These are phyloP conservation scores for Prenolepis imparis DNA, from an alignment of 2,888 invertebrate genomes.

Conservation along the genomic window DNA sequence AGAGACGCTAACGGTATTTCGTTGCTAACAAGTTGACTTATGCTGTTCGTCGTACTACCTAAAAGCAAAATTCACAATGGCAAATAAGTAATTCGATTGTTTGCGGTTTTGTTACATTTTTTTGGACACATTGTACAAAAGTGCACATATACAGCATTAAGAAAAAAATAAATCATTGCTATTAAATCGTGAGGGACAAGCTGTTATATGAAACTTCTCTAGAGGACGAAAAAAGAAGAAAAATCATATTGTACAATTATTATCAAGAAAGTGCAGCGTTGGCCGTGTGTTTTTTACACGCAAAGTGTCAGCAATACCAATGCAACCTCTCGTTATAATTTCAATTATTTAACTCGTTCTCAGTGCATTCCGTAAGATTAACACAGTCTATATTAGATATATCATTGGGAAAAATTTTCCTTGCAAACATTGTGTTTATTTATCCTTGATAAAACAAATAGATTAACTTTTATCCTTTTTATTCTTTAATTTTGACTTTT, in stretches of 20 bases:
- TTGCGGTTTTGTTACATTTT: neutral
- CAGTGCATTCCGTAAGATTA: slow-evolving; percentile 7
- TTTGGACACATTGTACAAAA: slow-evolving; percentile 41
- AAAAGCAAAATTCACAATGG: slow-evolving; percentile 80
- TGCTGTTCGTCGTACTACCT: slow-evolving; percentile 90
- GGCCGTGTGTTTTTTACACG: slow-evolving; percentile 55
- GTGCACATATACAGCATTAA: slow-evolving; percentile 57
- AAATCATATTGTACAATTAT: slow-evolving; percentile 61
- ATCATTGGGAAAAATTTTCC: neutral
- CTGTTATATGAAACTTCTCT: slow-evolving; percentile 23
- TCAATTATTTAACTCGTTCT: slow-evolving; percentile 4
- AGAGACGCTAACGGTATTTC: slow-evolving; percentile 89
- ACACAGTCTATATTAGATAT: slow-evolving; percentile 22
- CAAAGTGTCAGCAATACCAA: slow-evolving; percentile 14
- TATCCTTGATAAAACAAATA: slow-evolving; percentile 30
- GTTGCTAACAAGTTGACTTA: slow-evolving; percentile 89
- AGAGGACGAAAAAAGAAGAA: slow-evolving; percentile 23
- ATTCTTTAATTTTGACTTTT: neutral
- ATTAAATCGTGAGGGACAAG: slow-evolving; percentile 51
- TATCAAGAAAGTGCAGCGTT: slow-evolving; percentile 65
- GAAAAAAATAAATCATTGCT: slow-evolving; percentile 58
- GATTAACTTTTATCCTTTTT: neutral
- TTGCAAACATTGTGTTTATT: neutral
- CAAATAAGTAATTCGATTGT: slow-evolving; percentile 5
- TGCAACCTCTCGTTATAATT: slow-evolving; percentile 24